Conservation (phyloP, 2,797 vertebrate species). For the Pterois miles region DNA sequence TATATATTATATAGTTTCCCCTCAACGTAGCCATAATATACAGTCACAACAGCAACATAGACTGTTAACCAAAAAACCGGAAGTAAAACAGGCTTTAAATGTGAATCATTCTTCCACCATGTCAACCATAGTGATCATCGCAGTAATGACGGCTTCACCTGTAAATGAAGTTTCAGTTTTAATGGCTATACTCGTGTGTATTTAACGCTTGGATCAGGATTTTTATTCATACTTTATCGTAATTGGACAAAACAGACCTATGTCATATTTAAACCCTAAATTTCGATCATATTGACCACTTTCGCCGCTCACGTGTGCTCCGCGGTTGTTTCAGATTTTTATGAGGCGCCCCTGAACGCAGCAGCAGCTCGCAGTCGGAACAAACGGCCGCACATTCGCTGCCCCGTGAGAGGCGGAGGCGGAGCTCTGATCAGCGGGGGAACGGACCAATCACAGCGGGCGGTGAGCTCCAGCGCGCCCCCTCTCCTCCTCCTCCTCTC, state of each 20-base stretch:
- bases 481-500: background rate
- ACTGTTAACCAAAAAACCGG: too few relatives aligned
- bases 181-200: background rate
- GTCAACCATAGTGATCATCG: too few relatives aligned
- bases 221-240: background rate
- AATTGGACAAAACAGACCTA: fast-evolving
- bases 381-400: slow-evolving; percentile 72
- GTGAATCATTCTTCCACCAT: too few relatives aligned
- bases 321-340: fast-evolving
- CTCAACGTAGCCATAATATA: too few relatives aligned
- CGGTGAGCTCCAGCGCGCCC: background rate
- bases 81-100: too few relatives aligned
- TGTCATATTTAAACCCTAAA: background rate
- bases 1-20: too few relatives aligned
- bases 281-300: background rate
- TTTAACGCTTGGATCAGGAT: background rate
- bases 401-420: slow-evolving; percentile 76
- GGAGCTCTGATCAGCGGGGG: slow-evolving; percentile 28
- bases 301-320: slow-evolving; percentile 39
- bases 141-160: too few relatives aligned
- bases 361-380: slow-evolving; percentile 25
- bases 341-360: slow-evolving; percentile 40
- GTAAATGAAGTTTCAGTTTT: too few relatives aligned
- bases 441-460: slow-evolving; percentile 40
- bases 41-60: too few relatives aligned